Percentiles rank a stretch among this genome's conserved stretches.
phyloP scores from a whole-genome alignment of 64 coral and sea anemone genomes.

The Trachythela sp. region DNA sequence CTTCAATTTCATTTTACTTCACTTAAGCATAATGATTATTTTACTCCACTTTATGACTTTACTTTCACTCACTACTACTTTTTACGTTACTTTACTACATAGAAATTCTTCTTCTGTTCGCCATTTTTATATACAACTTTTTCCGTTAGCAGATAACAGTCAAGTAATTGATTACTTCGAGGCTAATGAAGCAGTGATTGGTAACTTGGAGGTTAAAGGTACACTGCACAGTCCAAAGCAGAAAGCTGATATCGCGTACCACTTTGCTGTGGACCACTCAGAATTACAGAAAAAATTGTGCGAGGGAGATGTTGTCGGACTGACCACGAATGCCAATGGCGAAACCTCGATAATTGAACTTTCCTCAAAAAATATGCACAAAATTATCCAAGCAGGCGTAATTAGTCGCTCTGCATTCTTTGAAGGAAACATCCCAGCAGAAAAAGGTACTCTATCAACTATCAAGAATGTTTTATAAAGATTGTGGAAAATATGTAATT shows the following conservation, averaged over 20 bases:
- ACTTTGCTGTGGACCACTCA: not conserved
- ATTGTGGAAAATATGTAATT: too few relatives aligned
- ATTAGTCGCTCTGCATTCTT: not conserved
- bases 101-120: too few relatives aligned
- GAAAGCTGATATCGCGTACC: not conserved
- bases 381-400: not conserved
- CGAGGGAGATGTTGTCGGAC: not conserved
- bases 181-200: not conserved
- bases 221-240: not conserved
- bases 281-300: not conserved
- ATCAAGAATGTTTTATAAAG: too few relatives aligned
- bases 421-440: not conserved
- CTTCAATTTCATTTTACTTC: too few relatives aligned
- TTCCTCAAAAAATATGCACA: not conserved
- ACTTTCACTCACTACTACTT: too few relatives aligned
- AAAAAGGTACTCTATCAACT: not conserved
- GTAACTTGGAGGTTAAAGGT: not conserved
- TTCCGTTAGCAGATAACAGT: too few relatives aligned
- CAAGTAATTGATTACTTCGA: not conserved
- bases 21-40: too few relatives aligned
- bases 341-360: not conserved
- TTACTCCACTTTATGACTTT: too few relatives aligned
- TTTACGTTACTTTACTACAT: too few relatives aligned
- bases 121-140: too few relatives aligned
- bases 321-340: not conserved